These are phyloP conservation scores for Distichodus sexfasciatus DNA, from an alignment of 2,797 vertebrate species.

Conservation along the genomic window DNA sequence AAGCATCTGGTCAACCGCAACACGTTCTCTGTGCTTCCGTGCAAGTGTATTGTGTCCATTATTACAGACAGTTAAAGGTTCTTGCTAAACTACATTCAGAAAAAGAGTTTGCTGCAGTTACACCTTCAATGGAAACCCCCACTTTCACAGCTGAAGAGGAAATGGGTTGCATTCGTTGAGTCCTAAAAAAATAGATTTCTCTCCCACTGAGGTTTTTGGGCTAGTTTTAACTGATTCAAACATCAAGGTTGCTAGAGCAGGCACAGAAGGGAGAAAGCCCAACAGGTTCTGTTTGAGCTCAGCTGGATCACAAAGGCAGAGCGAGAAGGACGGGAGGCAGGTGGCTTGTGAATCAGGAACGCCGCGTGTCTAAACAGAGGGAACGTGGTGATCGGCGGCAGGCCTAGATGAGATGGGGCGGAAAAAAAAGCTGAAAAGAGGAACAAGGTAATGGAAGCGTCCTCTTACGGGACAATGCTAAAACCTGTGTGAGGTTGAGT, in stretches of 20 bases:
- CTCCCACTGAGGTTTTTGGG: too few species aligned
- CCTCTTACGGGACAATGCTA: background rate
- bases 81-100: too few species aligned
- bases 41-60: too few species aligned
- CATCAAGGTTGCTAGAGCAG: background rate
- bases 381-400: background rate
- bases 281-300: background rate
- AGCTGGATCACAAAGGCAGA: background rate
- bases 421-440: background rate
- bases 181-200: too few species aligned
- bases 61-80: too few species aligned
- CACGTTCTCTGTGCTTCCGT: too few species aligned
- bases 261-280: constrained; percentile 9
- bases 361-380: background rate
- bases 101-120: too few species aligned
- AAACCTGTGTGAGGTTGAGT: background rate
- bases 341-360: constrained; percentile 3
- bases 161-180: too few species aligned
- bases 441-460: too few species aligned
- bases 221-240: background rate
- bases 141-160: too few species aligned
- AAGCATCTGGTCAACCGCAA: too few species aligned
- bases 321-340: constrained; percentile 22
- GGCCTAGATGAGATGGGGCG: background rate
- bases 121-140: too few species aligned